Conservation (phyloP, 1,140 invertebrate species). For the Sarcophaga bullata region DNA sequence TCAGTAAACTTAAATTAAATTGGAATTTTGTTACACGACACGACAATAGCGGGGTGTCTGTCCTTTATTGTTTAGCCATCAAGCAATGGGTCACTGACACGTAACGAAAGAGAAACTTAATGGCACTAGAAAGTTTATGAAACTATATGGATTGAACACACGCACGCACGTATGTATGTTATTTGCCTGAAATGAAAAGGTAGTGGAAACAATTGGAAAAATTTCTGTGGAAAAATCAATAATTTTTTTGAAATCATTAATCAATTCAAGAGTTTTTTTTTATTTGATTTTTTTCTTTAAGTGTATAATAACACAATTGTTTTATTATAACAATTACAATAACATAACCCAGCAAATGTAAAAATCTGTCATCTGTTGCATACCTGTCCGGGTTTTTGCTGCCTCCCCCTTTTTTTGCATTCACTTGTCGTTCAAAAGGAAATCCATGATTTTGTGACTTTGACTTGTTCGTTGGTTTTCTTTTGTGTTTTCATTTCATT, state of each 20-base stretch:
- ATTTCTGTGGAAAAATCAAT: too few relatives aligned
- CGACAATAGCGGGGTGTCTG: too few relatives aligned
- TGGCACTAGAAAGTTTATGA: too few relatives aligned
- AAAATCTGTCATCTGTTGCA: background rate
- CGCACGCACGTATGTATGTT: too few relatives aligned
- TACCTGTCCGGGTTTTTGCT: background rate
- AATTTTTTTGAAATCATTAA: too few relatives aligned
- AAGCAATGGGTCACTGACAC: too few relatives aligned
- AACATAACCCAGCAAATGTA: background rate
- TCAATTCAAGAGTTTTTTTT: too few relatives aligned
- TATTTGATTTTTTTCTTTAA: background rate
- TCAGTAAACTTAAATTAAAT: background rate
- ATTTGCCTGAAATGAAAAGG: too few relatives aligned
- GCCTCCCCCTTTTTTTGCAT: background rate
- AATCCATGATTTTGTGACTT: constrained; percentile 16
- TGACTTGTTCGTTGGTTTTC: background rate
- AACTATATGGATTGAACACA: too few relatives aligned
- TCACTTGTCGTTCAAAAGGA: background rate
- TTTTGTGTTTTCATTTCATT: constrained; percentile 3
- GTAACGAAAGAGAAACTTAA: too few relatives aligned
- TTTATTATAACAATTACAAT: background rate
- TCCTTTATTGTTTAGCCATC: too few relatives aligned
- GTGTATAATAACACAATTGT: background rate
- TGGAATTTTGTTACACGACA: background rate
- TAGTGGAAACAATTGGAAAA: too few relatives aligned